Conservation (phyloP, 2,888 invertebrate genomes). For the Lamproptera curius region DNA sequence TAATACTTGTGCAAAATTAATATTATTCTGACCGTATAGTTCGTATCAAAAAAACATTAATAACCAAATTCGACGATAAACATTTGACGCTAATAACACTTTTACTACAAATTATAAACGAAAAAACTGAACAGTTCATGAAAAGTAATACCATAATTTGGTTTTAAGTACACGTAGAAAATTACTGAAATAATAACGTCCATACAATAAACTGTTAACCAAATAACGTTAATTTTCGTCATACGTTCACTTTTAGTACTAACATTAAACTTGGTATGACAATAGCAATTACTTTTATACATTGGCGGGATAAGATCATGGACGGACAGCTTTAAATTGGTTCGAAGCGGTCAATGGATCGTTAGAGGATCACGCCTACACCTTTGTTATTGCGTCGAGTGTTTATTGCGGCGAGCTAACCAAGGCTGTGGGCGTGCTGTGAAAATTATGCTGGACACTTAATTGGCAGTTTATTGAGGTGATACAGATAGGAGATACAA, state of each 20-base stretch:
- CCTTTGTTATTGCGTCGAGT: constrained; percentile 45
- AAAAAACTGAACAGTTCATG: too few species aligned
- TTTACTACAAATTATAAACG: too few species aligned
- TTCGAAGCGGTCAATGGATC: constrained; percentile 7
- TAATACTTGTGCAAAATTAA: too few species aligned
- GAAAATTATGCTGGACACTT: constrained; percentile 42
- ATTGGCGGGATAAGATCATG: constrained; percentile 1
- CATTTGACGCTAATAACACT: too few species aligned
- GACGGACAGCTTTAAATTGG: constrained; percentile 12
- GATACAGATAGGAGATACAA: constrained; percentile 51
- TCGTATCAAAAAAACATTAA: too few species aligned
- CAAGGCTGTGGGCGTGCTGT: constrained; percentile 56
- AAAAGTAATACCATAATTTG: too few species aligned
- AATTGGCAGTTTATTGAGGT: constrained; percentile 50
- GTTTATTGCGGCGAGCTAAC: constrained; percentile 55
- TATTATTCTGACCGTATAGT: too few species aligned
- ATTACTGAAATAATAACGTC: too few species aligned
- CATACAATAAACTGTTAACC: too few species aligned
- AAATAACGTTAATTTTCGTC: too few species aligned
- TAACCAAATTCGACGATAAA: too few species aligned
- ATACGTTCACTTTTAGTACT: neutral
- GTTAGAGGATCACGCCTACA: constrained; percentile 18
- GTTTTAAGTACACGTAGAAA: too few species aligned
- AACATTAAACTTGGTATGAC: constrained; percentile 1
- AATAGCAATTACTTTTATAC: constrained; percentile 4